phyloP scores from a whole-genome alignment of 2,888 invertebrate species.

The Eudemis profundana region DNA sequence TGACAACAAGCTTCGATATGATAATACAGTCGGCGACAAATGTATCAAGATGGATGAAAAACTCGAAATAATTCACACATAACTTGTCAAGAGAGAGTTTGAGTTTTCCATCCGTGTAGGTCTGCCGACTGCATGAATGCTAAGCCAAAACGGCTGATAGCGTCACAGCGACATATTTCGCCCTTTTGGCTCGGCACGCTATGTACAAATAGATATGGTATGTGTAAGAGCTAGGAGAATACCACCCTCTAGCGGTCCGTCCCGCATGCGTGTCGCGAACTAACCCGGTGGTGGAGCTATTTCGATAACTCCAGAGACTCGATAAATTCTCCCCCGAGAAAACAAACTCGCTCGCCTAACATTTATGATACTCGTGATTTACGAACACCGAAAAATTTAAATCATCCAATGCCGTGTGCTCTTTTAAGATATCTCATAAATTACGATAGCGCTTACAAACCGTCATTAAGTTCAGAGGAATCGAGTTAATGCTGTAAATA shows the following conservation, averaged over 20 bases:
- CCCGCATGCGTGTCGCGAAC: slow-evolving; percentile 42
- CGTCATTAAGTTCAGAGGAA: slow-evolving; percentile 29
- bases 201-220: slow-evolving; percentile 29
- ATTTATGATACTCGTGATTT: slow-evolving; percentile 56
- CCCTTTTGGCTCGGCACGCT: slow-evolving; percentile 24
- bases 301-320: slow-evolving; percentile 34
- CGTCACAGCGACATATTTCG: not conserved
- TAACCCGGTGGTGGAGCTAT: slow-evolving; percentile 36
- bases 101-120: not conserved
- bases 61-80: not conserved
- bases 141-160: slow-evolving; percentile 14
- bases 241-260: slow-evolving; percentile 39
- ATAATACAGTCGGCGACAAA: not conserved
- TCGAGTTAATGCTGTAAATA: slow-evolving; percentile 26
- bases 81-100: not conserved
- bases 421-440: slow-evolving; percentile 40
- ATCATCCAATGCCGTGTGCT: slow-evolving; percentile 36
- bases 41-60: not conserved
- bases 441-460: slow-evolving; percentile 34
- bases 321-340: slow-evolving; percentile 42
- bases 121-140: not conserved
- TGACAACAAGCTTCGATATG: not conserved
- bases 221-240: slow-evolving; percentile 33
- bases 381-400: slow-evolving; percentile 53
- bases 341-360: slow-evolving; percentile 43